Base-by-base conservation (phyloP, 37 sponge, comb jelly and placozoan genomes). In the Haliclona indistincta region DNA sequence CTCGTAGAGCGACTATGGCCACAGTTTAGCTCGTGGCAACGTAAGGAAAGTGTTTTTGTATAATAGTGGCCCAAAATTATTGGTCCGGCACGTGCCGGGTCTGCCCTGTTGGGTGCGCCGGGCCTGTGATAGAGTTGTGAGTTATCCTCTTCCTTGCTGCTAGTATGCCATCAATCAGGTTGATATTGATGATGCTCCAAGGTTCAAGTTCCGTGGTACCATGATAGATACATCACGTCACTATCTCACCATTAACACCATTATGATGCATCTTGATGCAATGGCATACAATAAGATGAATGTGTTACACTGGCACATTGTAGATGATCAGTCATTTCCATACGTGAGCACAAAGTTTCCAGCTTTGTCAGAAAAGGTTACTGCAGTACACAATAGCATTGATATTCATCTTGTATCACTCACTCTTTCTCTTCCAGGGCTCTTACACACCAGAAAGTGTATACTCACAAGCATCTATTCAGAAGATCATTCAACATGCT, bases 291-390 rank as follows among this genome's bases (percentile, higher is more conserved):
- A 75, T 83, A 96, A 96, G 75, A 86, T 93, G 76, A 96, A 96
- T 43, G 88, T 96, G 1, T 82, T 96, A 0, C 93, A 96, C 76
- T 96, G 97, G 97, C 97, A 96, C 74, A 95, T 96, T 52, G 97
- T 92, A 30, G 93, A 96, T 56, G 87, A 89, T 64, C 97, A 88
- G 68, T 89, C 97, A 43, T 92, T 96, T 72, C 96, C 96, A 11
- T 96, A 89, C 66, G 69, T 30, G 54, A 87, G 88, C 43, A 44
- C 44, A 6, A 72, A 80, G 22, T 96, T 83, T 54, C 97, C 97
- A 20, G 64, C 78, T 15, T 43, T 95, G 54, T 70, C 84, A 23
- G 84, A 37, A 5, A 73, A 79, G 51, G 80, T 86, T 30, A 43
- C 62, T 35, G 30, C 8, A 71, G n/a, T n/a, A n/a, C n/a, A n/a